These are phyloP conservation scores for Tetraneura akinire DNA, from an alignment of 1,140 invertebrate genomes.

Conservation along the genomic window DNA sequence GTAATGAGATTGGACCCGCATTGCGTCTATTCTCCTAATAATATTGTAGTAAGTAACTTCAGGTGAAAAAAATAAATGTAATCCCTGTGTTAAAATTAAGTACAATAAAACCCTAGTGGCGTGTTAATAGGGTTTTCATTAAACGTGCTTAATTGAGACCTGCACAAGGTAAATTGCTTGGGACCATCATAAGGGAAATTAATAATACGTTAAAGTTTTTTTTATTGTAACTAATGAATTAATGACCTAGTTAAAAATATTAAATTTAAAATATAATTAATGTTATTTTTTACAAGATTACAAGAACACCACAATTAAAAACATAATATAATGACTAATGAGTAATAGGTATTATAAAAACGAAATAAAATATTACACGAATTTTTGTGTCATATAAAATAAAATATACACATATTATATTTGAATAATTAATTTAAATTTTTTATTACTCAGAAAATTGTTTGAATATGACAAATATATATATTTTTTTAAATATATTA, in stretches of 20 bases:
- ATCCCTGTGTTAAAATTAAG: conserved; percentile 30
- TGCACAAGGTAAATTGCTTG: conserved; percentile 19
- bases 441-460: too few species aligned
- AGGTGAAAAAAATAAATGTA: conserved; percentile 47
- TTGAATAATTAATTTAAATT: too few species aligned
- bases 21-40: conserved; percentile 18
- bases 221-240: conserved; percentile 26
- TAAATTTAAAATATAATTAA: too few species aligned
- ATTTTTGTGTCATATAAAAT: too few species aligned
- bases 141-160: conserved; percentile 27
- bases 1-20: conserved; percentile 36
- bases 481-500: too few species aligned
- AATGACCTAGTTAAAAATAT: not conserved
- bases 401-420: too few species aligned
- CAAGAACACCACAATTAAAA: too few species aligned
- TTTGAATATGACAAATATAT: too few species aligned
- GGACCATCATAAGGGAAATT: conserved; percentile 34
- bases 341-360: too few species aligned
- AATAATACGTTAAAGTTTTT: conserved; percentile 11
- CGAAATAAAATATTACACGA: too few species aligned
- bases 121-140: conserved; percentile 33
- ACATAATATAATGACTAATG: too few species aligned
- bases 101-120: conserved; percentile 27
- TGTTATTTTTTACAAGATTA: too few species aligned
- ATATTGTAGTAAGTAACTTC: conserved; percentile 27